phyloP scores from a whole-genome alignment of 1,140 invertebrate species.

The Heliconius melpomene region DNA sequence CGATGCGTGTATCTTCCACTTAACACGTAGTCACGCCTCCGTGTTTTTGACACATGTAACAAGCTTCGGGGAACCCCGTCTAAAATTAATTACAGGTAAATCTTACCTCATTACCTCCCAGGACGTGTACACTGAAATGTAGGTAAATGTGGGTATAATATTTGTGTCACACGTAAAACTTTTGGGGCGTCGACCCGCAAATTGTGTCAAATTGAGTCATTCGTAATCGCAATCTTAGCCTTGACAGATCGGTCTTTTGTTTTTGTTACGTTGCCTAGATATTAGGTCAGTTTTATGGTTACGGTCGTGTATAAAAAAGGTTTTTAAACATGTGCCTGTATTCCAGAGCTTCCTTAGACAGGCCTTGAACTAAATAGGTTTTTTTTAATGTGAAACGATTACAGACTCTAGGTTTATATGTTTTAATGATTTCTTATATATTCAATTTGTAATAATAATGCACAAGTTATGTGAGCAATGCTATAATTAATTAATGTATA shows the following conservation, averaged over 20 bases:
- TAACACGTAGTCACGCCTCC: constrained; percentile 63
- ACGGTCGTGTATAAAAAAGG: not conserved
- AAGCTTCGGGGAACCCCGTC: constrained; percentile 73
- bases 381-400: not conserved
- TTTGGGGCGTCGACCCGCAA: constrained; percentile 37
- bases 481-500: not conserved
- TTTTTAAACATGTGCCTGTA: not conserved
- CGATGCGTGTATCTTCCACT: constrained; percentile 66
- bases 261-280: constrained; percentile 25
- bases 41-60: constrained; percentile 62
- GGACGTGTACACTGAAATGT: not conserved
- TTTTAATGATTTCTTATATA: too few relatives aligned
- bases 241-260: constrained; percentile 23
- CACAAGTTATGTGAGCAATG: too few relatives aligned
- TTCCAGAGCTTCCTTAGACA: not conserved
- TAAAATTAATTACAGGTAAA: constrained; percentile 35
- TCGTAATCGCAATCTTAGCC: constrained; percentile 13
- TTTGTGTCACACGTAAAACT: constrained; percentile 33
- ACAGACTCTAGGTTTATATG: too few relatives aligned
- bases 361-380: not conserved
- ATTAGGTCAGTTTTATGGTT: constrained; percentile 9
- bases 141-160: not conserved
- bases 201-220: constrained; percentile 50
- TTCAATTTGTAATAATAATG: too few relatives aligned
- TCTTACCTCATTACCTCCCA: constrained; percentile 13